phyloP scores from a whole-genome alignment of 1,140 invertebrate species.

The Lerema accius region DNA sequence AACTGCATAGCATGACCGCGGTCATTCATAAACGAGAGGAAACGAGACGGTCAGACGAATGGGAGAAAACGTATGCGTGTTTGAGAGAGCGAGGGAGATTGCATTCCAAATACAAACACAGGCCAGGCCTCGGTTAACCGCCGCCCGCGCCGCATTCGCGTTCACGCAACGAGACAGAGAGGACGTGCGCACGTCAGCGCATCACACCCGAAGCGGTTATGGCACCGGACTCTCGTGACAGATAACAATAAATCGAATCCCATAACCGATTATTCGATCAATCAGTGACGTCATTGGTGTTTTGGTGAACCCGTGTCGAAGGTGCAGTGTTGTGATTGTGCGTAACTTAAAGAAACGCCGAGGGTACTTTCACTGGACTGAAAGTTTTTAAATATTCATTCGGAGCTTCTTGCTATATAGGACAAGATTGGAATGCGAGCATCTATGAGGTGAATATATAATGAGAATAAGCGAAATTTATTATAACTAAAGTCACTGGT shows the following conservation, averaged over 20 bases:
- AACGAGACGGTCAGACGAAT: conserved; percentile 55
- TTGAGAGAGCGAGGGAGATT: conserved; percentile 71
- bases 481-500: background rate
- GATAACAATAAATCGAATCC: conserved; percentile 29
- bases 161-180: conserved; percentile 42
- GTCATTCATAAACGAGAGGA: conserved; percentile 70
- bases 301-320: conserved; percentile 46
- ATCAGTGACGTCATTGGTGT: conserved; percentile 51
- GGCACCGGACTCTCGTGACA: conserved; percentile 27
- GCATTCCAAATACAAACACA: conserved; percentile 61
- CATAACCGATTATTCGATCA: conserved; percentile 34
- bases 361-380: conserved; percentile 80
- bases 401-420: conserved; percentile 70
- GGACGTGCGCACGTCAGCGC: conserved; percentile 41
- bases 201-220: conserved; percentile 31
- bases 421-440: conserved; percentile 49
- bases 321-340: conserved; percentile 66
- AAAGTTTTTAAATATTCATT: conserved; percentile 77
- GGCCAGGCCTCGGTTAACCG: conserved; percentile 34
- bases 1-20: conserved; percentile 57
- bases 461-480: conserved; percentile 16
- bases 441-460: conserved; percentile 58
- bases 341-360: conserved; percentile 64
- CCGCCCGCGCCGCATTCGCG: conserved; percentile 50
- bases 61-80: conserved; percentile 57